Conservation (phyloP, 2,888 invertebrate species). For the Cyaniris semiargus region DNA sequence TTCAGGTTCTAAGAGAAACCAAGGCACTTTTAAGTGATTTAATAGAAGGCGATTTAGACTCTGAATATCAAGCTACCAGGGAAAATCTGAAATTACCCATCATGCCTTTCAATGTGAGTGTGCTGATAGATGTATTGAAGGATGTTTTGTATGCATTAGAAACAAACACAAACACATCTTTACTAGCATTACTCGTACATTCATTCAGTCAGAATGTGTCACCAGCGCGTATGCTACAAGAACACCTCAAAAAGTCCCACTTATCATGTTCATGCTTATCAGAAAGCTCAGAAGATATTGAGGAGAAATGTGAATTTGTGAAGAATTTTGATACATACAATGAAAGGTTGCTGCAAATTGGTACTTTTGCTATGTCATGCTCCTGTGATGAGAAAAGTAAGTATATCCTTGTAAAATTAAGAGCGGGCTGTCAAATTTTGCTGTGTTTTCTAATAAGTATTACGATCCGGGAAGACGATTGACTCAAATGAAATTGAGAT, state of each 20-base stretch:
- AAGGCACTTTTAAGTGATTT: constrained; percentile 70
- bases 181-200: constrained; percentile 78
- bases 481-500: too few relatives aligned
- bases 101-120: constrained; percentile 72
- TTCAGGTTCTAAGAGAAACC: constrained; percentile 77
- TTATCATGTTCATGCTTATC: constrained; percentile 52
- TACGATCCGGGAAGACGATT: too few relatives aligned
- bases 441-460: too few relatives aligned
- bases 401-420: too few relatives aligned
- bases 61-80: constrained; percentile 65
- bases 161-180: constrained; percentile 83
- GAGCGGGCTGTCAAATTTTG: too few relatives aligned
- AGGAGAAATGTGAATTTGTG: constrained; percentile 75
- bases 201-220: constrained; percentile 60
- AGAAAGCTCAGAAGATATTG: constrained; percentile 49
- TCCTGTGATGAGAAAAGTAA: constrained; percentile 69
- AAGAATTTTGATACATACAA: constrained; percentile 84
- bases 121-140: constrained; percentile 81
- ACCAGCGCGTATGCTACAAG: constrained; percentile 56
- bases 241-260: constrained; percentile 51
- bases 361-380: constrained; percentile 84
- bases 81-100: constrained; percentile 63
- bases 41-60: constrained; percentile 64
- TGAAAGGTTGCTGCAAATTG: constrained; percentile 85
- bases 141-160: constrained; percentile 83